Evolutionary conservation across 2,888 invertebrate genomes (phyloP).

Genomic region (Lordiphosa andalusiaca): DNA sequence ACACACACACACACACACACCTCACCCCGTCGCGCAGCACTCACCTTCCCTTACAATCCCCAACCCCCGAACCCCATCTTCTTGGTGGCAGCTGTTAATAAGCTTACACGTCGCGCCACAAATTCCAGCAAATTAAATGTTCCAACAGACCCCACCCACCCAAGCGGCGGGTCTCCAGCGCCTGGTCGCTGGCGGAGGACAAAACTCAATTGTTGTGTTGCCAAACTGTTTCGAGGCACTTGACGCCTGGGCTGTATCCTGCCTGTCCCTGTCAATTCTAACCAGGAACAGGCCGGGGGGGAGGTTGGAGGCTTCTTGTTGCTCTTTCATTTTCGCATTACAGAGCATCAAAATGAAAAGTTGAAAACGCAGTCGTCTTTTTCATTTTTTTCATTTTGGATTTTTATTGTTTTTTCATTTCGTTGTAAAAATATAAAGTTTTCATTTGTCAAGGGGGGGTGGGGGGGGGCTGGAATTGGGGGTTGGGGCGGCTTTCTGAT

Average conservation of each 20-base stretch:
- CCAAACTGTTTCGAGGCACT: constrained; percentile 68
- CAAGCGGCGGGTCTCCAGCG: not conserved
- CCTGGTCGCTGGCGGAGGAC: constrained; percentile 9
- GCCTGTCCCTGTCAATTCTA: constrained; percentile 71
- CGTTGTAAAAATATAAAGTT: constrained; percentile 70
- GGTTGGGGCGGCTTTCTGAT: constrained; percentile 9
- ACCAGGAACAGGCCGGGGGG: constrained; percentile 12
- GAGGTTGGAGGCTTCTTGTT: constrained; percentile 52
- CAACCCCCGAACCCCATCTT: not conserved
- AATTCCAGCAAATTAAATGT: constrained; percentile 73
- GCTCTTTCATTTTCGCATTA: constrained; percentile 77
- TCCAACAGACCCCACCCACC: constrained; percentile 37
- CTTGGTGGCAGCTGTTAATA: constrained; percentile 57
- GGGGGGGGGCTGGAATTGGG: not conserved
- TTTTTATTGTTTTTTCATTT: constrained; percentile 73
- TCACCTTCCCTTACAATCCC: not conserved
- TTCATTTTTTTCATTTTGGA: constrained; percentile 25
- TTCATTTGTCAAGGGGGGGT: constrained; percentile 47
- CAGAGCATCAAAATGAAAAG: constrained; percentile 33
- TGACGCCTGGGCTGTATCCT: constrained; percentile 59
- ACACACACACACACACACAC: no score
- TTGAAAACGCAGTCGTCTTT: constrained; percentile 36
- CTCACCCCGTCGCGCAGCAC: no score
- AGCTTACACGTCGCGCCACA: constrained; percentile 62
- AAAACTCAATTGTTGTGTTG: constrained; percentile 71